Evolutionary conservation across 2,113 vertebrate genomes (phyloP), one percentile per base, ranked within the genome.

Genomic region (Paedocypris sp.): DNA sequence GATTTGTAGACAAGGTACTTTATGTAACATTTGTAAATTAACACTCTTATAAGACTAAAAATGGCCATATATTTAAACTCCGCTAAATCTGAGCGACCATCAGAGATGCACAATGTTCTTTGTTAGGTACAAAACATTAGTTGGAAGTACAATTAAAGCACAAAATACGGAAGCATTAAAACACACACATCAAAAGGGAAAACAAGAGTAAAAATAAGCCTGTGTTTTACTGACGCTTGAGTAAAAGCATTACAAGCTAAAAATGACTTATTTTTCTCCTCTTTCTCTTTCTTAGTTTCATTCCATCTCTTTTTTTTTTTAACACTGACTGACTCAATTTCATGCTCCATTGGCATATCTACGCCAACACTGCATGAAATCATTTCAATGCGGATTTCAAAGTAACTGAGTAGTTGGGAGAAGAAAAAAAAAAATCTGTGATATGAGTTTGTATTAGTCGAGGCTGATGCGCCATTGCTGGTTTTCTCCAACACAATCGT

Each of bases 291-390:
- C 51, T 49, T 49, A 29, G n/a, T 43, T 9, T 45, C 23, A 45
- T 45, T 50, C 47, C 12, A 15, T 29, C 8, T n/a, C 35, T 57
- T 20, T 52, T 26, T 46, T 66, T 78, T 79, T 80, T 75, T 70
- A 73, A 83, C 79, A 80, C 77, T 81, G 81, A 86, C 77, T 83
- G 81, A 86, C 79, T 85, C 83, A 86, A 86, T 86, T 86, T 86
- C 84, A 86, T 79, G 84, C 77, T 86, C 78, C 78, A 80, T 82
- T 83, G 84, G 79, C 79, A 71, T 86, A 84, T 84, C 81, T 81
- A 78, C 69, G 80, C 75, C 79, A 81, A 85, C 78, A 78, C 72
- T 71, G 81, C 84, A 80, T 86, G 82, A 85, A 86, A 86, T 82
- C 83, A 82, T 80, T 82, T 81, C 83, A 85, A 80, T 85, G 83